Evolutionary conservation across 2,888 invertebrate species (phyloP), one percentile per base, ranked within the genome.

Genomic region (Smittia aterrima): DNA sequence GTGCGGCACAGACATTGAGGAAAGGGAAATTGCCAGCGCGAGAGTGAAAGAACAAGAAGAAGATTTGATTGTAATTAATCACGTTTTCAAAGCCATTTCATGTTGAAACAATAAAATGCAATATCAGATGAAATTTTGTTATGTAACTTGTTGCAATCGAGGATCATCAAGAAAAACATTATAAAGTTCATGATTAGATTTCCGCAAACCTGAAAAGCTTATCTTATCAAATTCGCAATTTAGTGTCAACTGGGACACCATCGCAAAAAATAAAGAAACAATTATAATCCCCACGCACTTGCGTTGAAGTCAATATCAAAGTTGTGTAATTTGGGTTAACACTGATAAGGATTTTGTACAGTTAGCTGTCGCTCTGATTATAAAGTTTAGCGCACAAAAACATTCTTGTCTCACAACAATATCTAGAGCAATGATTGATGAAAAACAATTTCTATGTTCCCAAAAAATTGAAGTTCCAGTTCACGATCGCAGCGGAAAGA

Each of bases 301-400:
- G 64, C 27, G 25, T 64, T 27, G 38, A 62, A 53, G 38, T 62
- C 58, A 62, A 62, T 58, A 58, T 40, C 72, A 72, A 58, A 40
- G 16, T 38, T 62, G 25, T 20, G 20, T 38, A 54, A 72, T 72
- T 72, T 72, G 53, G 72, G 72, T 72, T 72, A 72, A 62, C 4
- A 11, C n/a, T 72, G 72, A 72, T 72, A 72, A 72, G 58, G 40
- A 18, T 1, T 58, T 16, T 20, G 27, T 3, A 1, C 64, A 24
- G 22, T 3, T 64, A 27, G n/a, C 13, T 27, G 25, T 64, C 64
- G 20, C 64, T 27, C 27, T 64, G 64, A 64, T 64, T 64, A 64
- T 22, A 47, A 47, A 47, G n/a, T 47, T 47, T 58, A 18, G 25
- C 24, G 25, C 25, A 64, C n/a, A 24, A 64, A 58, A 22, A 22